Percentiles rank a stretch among this genome's conserved stretches.
phyloP scores from a whole-genome alignment of 2,113 vertebrate species.

The Cairina moschata region DNA sequence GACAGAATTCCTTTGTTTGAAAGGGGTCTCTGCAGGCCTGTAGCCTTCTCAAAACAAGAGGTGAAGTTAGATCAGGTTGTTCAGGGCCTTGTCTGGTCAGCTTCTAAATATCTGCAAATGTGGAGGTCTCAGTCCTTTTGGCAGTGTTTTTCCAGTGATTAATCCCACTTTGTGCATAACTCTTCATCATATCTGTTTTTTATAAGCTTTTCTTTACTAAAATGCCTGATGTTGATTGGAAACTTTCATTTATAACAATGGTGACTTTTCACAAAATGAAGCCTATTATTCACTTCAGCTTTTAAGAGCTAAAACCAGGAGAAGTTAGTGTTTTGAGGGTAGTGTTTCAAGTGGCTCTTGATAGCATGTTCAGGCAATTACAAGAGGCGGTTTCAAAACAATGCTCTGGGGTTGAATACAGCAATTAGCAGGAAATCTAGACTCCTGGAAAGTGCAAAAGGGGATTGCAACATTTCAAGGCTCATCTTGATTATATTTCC shows the following conservation, averaged over 20 bases:
- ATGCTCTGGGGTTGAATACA: neutral
- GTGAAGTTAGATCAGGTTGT: neutral
- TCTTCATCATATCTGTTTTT: neutral
- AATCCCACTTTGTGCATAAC: neutral
- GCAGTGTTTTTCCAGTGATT: neutral
- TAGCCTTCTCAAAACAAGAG: neutral
- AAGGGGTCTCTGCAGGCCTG: neutral
- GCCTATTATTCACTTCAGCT: neutral
- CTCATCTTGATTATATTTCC: neutral
- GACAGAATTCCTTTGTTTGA: neutral
- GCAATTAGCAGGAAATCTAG: neutral
- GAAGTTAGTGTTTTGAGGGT: rapidly evolving
- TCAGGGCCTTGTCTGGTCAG: neutral
- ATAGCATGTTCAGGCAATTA: neutral
- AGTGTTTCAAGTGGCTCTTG: neutral
- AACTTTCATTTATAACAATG: neutral
- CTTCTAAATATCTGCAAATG: neutral
- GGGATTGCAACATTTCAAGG: neutral
- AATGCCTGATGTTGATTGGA: neutral
- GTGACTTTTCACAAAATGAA: neutral
- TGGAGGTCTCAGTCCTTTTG: neutral
- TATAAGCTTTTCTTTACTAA: neutral
- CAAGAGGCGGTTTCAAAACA: neutral
- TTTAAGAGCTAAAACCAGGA: neutral
- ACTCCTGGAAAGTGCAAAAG: neutral